A percentile compares a stretch with the other conserved stretches of the same genome.
Evolutionary conservation across 2,797 vertebrate species (phyloP).

Genomic region (Hippocampus kuda): DNA sequence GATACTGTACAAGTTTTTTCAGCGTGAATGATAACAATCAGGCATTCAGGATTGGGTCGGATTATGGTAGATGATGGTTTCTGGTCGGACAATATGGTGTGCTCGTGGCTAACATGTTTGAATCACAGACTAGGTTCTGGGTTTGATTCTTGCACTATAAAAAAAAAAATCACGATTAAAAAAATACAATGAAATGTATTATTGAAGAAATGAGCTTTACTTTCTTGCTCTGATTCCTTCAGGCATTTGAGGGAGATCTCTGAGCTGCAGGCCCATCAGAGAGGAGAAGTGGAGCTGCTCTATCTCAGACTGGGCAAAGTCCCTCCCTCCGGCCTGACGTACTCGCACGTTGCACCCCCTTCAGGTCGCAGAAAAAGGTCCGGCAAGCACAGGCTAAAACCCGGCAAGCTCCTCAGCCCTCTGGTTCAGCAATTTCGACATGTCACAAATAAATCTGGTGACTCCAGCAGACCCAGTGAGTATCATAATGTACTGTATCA

Average conservation of each 20-base stretch:
- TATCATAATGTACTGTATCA: neutral
- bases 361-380: constrained; percentile 77
- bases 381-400: constrained; percentile 87
- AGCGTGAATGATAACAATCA: neutral
- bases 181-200: neutral
- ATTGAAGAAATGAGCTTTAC: neutral
- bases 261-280: constrained; percentile 88
- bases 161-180: neutral
- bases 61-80: too few species aligned
- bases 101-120: too few species aligned
- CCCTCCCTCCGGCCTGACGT: constrained; percentile 77
- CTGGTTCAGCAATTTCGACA: constrained; percentile 90
- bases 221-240: constrained; percentile 4
- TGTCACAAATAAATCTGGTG: constrained; percentile 76
- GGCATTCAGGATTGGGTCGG: neutral
- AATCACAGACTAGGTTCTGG: too few species aligned
- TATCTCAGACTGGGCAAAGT: constrained; percentile 83
- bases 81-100: too few species aligned
- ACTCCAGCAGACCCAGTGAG: constrained; percentile 70
- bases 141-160: too few species aligned
- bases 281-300: constrained; percentile 87
- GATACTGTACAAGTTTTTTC: neutral
- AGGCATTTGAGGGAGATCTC: constrained; percentile 96
- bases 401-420: constrained; percentile 87
- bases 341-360: constrained; percentile 79